Base-by-base conservation (phyloP, 2,113 vertebrate species). In the Reinhardtius hippoglossoides region DNA sequence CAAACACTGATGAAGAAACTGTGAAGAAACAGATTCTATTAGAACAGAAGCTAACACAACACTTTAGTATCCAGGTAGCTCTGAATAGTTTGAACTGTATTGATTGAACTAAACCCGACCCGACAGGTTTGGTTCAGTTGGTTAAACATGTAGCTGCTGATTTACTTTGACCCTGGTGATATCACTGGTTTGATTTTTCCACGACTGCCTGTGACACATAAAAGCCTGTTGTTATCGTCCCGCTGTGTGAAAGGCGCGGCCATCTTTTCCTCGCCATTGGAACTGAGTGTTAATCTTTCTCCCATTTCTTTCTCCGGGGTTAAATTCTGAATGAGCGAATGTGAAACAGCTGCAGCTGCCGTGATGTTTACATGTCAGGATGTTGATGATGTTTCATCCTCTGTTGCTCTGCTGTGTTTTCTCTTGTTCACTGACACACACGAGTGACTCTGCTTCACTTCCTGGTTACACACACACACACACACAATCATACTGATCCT, bases 281-380 rank as follows among this genome's bases (percentile, higher is more conserved):
- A 26, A 61, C 64, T 24, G 21, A 52, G 21, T 55, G 68, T 42
- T 35, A 58, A 27, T 59, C 12, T 48, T 23, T 76, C 44, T 46
- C 67, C 40, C 40, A 71, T 71, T 31, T 71, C n/a, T 55, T 81
- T 76, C 27, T 70, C 81, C 62, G 46, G 77, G 3, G 12, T 84
- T 82, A 77, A 67, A 75, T 61, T 60, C 6, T 60, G 56, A 66
- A 68, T 24, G 74, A 57, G 16, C 66, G 71, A 72, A 65, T 81
- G 78, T 12, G 73, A 76, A 72, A 12, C 40, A 40, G 66, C 64
- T 64, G 24, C 65, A 35, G 46, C 60, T 66, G 48, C 27, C 15
- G 2, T 48, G 44, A 16, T 48, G 44, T 18, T 16, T 1, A 16
- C 16, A 9, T 54, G 50, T 54, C 50, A 20, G 2, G 50, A 50